A percentile compares a stretch with the other conserved stretches of the same genome.
phyloP scores from a whole-genome alignment of 2,888 invertebrate species.

The Oscheius onirici region DNA sequence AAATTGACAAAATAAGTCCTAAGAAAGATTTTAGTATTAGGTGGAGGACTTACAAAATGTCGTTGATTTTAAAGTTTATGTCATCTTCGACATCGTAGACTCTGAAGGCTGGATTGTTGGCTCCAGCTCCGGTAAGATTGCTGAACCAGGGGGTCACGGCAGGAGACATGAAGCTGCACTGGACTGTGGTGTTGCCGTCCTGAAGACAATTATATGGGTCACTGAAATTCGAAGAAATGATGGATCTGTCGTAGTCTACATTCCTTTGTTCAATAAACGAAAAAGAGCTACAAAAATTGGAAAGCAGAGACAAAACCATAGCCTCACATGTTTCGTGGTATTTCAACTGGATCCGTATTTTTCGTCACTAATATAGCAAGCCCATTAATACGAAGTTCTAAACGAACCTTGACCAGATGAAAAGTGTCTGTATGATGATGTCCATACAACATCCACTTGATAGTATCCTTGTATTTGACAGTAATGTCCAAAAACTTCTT shows the following conservation, averaged over 20 bases:
- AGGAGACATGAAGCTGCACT: constrained; percentile 83
- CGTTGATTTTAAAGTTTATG: constrained; percentile 41
- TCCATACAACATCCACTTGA: constrained; percentile 72
- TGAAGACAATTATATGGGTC: constrained; percentile 24
- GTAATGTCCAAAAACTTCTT: constrained; percentile 69
- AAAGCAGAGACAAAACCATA: too few species aligned
- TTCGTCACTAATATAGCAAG: too few species aligned
- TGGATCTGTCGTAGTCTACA: too few species aligned
- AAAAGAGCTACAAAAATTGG: too few species aligned
- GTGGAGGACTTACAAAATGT: constrained; percentile 41
- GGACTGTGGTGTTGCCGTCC: constrained; percentile 69
- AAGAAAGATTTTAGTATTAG: constrained; percentile 23
- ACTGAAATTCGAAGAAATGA: neutral
- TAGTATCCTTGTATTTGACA: constrained; percentile 67
- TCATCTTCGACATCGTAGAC: constrained; percentile 52
- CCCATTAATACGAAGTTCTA: too few species aligned
- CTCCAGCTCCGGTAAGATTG: constrained; percentile 71
- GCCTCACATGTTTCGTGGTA: too few species aligned
- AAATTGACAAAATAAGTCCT: constrained; percentile 66
- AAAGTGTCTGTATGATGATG: constrained; percentile 73
- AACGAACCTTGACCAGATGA: constrained; percentile 62
- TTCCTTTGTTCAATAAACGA: too few species aligned
- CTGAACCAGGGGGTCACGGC: constrained; percentile 87
- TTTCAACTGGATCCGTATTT: too few species aligned
- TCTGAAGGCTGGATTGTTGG: constrained; percentile 68